phyloP scores from a whole-genome alignment of 2,797 vertebrate genomes.

The Alosa sapidissima region DNA sequence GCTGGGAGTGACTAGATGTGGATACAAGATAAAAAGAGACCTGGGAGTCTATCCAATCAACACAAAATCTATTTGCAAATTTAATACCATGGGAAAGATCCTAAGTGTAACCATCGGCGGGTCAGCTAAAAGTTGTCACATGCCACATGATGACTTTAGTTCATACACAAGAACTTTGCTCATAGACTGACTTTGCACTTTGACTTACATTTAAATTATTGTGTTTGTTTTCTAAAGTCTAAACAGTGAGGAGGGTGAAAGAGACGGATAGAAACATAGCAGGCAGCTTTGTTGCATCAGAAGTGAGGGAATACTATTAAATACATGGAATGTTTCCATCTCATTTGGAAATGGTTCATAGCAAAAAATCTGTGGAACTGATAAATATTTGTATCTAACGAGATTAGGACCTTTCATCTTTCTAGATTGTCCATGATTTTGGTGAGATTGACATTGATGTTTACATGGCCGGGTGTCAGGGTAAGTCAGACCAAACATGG shows the following conservation, averaged over 20 bases:
- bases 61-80: no score
- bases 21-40: background rate
- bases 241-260: background rate
- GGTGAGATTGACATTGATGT: constrained; percentile 88
- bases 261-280: background rate
- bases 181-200: no score
- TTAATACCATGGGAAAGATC: no score
- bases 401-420: constrained; percentile 27
- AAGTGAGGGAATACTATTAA: background rate
- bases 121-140: no score
- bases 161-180: no score
- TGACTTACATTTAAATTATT: no score
- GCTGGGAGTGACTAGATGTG: background rate
- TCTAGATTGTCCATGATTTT: constrained; percentile 92
- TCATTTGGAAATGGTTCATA: background rate
- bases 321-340: background rate
- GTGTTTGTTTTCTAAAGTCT: no score
- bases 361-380: background rate
- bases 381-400: background rate
- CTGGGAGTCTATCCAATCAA: background rate
- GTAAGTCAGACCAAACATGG: constrained; percentile 65
- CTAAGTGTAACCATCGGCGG: no score
- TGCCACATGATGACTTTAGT: no score
- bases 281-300: no score
- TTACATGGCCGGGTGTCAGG: constrained; percentile 84